Base-by-base conservation (phyloP, 2,113 vertebrate species). In the Syrmaticus mikado region DNA sequence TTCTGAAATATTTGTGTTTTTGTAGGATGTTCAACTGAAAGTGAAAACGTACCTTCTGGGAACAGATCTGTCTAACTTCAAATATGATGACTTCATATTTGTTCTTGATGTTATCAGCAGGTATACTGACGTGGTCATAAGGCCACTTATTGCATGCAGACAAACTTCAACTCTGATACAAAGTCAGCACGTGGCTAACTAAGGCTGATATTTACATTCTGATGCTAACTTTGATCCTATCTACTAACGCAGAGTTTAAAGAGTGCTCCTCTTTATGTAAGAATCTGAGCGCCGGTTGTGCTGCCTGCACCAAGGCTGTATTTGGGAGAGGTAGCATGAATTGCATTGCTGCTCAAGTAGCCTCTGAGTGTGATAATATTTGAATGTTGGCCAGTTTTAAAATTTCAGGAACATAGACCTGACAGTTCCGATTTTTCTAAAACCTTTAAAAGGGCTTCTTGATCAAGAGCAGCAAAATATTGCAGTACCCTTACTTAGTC, bases 21-120 rank as follows among this genome's bases (percentile, higher is more conserved):
- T 95, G 55, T 90, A 99, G 99, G 99, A 99, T 92, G 99, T 99
- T 96, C 99, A 99, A 71, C 96, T 99, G 92, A 99, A 99, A 98
- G 99, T 99, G 89, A 99, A 99, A 97, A 99, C 98, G 0, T 99
- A 99, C 83, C 98, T 99, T 85, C 98, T 99, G 92, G 99, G 99
- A 88, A 99, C 99, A 4, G 99, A 99, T 96, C 98, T 99, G 97
- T 99, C 99, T 50, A 99, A 98, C 97, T 99, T 99, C 97, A 99
- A 99, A 97, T 99, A 99, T 0, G 99, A 99, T 3, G 99, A 99
- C 97, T 99, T 99, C 97, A 99, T 99, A 89, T 99, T 99, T 96
- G 99, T 99, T 19, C 98, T 99, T 94, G 99, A 99, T 95, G 98
- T 99, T 97, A 98, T 98, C 97, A 99, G 99, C 98, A 99, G 99